A percentile compares a stretch with the other conserved stretches of the same genome.
These are phyloP conservation scores for Euwallacea similis DNA, from an alignment of 1,140 invertebrate genomes.

Conservation along the genomic window DNA sequence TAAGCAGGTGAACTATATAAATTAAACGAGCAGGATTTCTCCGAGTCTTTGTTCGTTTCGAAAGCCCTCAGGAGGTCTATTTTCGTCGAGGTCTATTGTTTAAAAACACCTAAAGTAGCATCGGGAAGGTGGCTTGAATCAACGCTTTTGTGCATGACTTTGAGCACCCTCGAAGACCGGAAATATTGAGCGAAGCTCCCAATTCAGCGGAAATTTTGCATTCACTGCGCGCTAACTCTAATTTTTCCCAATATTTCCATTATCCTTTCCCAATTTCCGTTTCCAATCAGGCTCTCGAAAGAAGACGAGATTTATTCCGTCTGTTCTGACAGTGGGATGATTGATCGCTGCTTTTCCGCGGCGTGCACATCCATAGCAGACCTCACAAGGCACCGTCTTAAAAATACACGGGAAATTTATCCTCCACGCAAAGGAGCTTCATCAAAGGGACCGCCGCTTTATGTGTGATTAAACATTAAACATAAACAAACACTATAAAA, in stretches of 20 bases:
- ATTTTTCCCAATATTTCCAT: neutral
- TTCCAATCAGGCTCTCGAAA: conserved; percentile 12
- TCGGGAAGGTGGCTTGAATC: neutral
- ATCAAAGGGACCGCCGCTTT: conserved; percentile 37
- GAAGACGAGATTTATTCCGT: conserved; percentile 18
- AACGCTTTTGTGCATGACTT: neutral
- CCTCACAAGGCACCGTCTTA: conserved; percentile 14
- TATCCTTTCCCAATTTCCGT: neutral
- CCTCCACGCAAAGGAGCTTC: conserved; percentile 15
- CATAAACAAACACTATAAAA: conserved; percentile 37
- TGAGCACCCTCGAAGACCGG: neutral
- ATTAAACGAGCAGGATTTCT: conserved; percentile 14
- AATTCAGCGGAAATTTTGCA: neutral
- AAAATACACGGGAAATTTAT: conserved; percentile 38
- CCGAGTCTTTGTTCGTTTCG: neutral
- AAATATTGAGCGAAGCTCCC: neutral
- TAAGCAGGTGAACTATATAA: neutral
- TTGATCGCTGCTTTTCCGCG: conserved; percentile 19
- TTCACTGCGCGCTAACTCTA: too few relatives aligned
- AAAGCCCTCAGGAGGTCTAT: neutral
- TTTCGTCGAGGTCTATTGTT: conserved; percentile 1
- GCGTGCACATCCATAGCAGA: conserved; percentile 10
- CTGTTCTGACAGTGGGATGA: conserved; percentile 23
- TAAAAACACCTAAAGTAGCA: neutral
- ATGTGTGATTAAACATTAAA: conserved; percentile 39